Base-by-base conservation (phyloP, 2,888 invertebrate genomes). In the Tridacna gigas region DNA sequence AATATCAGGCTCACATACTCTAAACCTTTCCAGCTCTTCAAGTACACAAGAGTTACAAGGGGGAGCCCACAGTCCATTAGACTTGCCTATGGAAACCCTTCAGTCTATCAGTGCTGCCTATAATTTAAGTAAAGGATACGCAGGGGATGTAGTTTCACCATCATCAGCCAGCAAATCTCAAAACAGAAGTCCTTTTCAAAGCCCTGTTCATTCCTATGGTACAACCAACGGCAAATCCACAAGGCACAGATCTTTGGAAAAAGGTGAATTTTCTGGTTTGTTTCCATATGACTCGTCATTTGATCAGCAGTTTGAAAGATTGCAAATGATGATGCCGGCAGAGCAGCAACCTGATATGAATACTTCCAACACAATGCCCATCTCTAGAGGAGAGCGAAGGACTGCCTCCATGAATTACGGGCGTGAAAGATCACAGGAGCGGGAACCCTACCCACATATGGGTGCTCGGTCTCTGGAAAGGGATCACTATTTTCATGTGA, bases 361-460 rank as follows among this genome's bases (percentile, higher is more conserved):
- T 45, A 82, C 79, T 73, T 86, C 83, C 20, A 86, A 66, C 67
- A 88, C 88, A 61, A 82, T 88, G 85, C 86, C 86, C 66, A 81
- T 84, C 28, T 86, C 86, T 13, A 77, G 86, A 69, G 86, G 83
- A 20, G 82, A 83, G 56, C 63, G 85, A 28, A 77, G 83, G 37
- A 77, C 76, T 48, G 82, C 84, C 37, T 84, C 88, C 20, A 82
- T 86, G 84, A 86, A 84, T 81, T 88, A 89, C 51, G 88, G 75
- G 65, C 89, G 96, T 93, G 96, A 96, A 89, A 95, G 96, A 74
- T 97, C 97, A 77, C 95, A 97, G 89, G 97, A 97, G 91, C 95
- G 97, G 61, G 93, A 93, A 66, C 84, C 82, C 48, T 94, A 94
- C 86, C 94, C 94, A 12, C 92, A 93, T 75, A 94, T 94, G 93